Conservation (phyloP, 2,113 vertebrate species). For the Prochilodus magdalenae region DNA sequence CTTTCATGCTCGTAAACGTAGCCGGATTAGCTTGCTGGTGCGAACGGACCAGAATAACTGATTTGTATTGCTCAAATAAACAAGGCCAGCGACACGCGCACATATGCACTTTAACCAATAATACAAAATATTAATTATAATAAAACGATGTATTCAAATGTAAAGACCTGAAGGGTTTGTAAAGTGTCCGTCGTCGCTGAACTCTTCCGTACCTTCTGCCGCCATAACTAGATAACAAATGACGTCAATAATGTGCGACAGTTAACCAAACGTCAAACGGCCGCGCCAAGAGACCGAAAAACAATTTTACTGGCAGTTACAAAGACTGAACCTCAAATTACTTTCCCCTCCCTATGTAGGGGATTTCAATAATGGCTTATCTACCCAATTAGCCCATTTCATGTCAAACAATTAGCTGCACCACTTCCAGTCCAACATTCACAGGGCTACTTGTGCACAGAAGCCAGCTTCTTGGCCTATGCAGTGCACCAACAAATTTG, state of each 20-base stretch:
- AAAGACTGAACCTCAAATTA: too few relatives aligned
- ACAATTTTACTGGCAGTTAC: too few relatives aligned
- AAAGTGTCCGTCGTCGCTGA: slow-evolving; percentile 68
- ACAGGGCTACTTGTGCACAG: too few relatives aligned
- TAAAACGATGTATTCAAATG: background rate
- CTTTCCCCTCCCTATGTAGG: too few relatives aligned
- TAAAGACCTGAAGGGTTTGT: slow-evolving; percentile 66
- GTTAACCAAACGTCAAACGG: too few relatives aligned
- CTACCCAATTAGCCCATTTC: too few relatives aligned
- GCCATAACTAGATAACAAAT: slow-evolving; percentile 69
- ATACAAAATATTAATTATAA: background rate
- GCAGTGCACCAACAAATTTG: too few relatives aligned
- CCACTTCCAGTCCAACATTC: too few relatives aligned
- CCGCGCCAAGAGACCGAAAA: too few relatives aligned
- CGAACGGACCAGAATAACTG: background rate
- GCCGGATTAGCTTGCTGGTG: background rate
- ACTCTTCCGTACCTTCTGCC: slow-evolving; percentile 70
- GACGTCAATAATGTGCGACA: slow-evolving; percentile 67
- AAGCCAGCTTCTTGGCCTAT: too few relatives aligned
- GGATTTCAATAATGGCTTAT: too few relatives aligned
- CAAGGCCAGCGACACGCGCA: background rate
- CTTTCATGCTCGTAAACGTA: background rate
- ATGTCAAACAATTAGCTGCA: too few relatives aligned
- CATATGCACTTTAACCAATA: background rate
- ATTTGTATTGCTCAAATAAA: background rate